Evolutionary conservation across 2,797 vertebrate species (phyloP), one percentile per base, ranked within the genome.

Genomic region (Smutsia temminckii): DNA sequence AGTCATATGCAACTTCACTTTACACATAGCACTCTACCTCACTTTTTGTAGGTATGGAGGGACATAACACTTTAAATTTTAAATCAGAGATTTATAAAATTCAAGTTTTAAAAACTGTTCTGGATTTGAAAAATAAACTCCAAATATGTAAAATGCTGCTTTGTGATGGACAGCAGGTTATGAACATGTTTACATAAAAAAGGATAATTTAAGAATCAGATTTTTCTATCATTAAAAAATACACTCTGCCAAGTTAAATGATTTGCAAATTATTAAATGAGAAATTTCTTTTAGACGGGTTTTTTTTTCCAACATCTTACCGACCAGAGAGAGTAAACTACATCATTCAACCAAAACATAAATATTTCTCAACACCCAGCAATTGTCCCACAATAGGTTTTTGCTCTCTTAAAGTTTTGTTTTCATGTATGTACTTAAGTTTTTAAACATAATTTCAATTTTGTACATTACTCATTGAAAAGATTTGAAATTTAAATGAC

Each of bases 381-480:
- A 80, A 27, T 46, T 59, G 29, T 64, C 25, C 32, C n/a, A 25
- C 51, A 55, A 80, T 57, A 75, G 74, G 20, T 16, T 6, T 68
- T 61, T 6, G 2, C 34, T 46, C 5, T 74, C 40, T 79, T 69
- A 23, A 79, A 16, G 14, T 51, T 71, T 87, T 91, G 20, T n/a
- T 53, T 93, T 90, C 55, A 42, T 49, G 5, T 37, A 49, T 57
- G n/a, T 69, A 57, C 87, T n/a, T 74, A 29, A 42, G 29, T 77
- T 72, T 89, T 69, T 34, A 85, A 66, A 34, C 6, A 34, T 59
- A 80, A 66, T 91, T 95, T 87, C 37, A 77, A 64, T 93, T 77
- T 3, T 86, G 3, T 86, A 10, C 17, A 51, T 51, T 78, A 83
- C 3, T 79, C 12, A 63, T 27, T 74, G 64, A n/a, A 49, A 61